Conservation (phyloP, 2,797 vertebrate species). For the Alauda arvensis region DNA sequence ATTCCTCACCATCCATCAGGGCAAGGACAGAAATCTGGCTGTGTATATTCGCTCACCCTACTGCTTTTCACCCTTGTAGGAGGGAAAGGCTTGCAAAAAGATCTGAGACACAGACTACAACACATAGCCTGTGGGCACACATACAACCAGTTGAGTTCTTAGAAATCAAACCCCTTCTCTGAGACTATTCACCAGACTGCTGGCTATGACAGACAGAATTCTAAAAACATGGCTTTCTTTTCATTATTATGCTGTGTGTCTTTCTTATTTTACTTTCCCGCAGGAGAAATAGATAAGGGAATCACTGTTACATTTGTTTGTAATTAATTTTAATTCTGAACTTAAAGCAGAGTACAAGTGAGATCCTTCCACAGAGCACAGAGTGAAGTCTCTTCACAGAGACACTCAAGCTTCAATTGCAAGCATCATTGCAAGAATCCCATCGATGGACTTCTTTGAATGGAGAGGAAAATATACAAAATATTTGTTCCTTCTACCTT, state of each 20-base stretch:
- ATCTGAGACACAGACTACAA: background rate
- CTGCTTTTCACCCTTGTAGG: background rate
- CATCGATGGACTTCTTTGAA: background rate
- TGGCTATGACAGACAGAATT: background rate
- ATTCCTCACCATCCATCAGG: background rate
- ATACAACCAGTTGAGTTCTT: background rate
- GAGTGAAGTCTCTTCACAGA: background rate
- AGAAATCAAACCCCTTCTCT: background rate
- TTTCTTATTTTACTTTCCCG: background rate
- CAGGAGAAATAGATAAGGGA: background rate
- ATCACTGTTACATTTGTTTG: background rate
- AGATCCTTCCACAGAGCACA: background rate
- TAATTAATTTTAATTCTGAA: conserved; percentile 3
- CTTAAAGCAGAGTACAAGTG: background rate
- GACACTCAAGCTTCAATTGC: background rate
- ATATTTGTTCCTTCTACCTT: background rate
- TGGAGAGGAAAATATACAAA: background rate
- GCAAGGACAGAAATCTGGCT: background rate
- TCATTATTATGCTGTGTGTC: background rate
- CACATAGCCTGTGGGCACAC: background rate
- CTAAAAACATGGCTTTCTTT: background rate
- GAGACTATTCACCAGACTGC: background rate
- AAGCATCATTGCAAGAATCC: background rate
- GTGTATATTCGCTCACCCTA: background rate
- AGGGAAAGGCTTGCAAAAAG: background rate